Percentiles rank a stretch among this genome's conserved stretches.
Conservation (phyloP, 2,888 invertebrate species). For the Spodoptera exigua region DNA sequence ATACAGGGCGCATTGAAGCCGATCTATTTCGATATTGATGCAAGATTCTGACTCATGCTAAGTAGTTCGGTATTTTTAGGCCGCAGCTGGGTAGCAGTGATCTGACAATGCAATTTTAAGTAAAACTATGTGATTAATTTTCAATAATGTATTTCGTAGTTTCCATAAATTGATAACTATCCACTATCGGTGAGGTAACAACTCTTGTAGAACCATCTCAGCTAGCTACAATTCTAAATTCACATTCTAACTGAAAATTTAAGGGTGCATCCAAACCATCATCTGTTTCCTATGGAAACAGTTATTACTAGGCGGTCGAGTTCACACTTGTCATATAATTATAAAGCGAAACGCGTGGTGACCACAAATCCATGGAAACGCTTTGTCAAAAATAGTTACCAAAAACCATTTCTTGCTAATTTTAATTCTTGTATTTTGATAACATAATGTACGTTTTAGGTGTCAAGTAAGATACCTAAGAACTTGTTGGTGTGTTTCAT, state of each 20-base stretch:
- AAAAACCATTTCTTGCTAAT: no score
- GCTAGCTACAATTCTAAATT: constrained; percentile 80
- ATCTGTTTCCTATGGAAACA: constrained; percentile 18
- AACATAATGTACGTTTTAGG: no score
- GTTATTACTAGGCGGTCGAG: constrained; percentile 4
- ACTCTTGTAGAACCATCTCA: constrained; percentile 83
- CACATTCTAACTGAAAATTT: constrained; percentile 81
- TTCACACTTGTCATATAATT: constrained; percentile 12
- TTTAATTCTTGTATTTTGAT: no score
- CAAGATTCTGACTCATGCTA: no score
- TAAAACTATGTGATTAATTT: constrained; percentile 59
- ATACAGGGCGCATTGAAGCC: no score
- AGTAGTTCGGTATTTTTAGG: no score
- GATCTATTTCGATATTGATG: no score
- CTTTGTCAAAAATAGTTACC: no score
- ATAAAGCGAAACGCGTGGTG: not conserved
- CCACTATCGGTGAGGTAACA: constrained; percentile 88
- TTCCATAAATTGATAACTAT: constrained; percentile 86
- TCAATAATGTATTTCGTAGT: constrained; percentile 84
- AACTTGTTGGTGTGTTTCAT: constrained; percentile 18
- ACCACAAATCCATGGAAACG: no score
- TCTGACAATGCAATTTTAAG: not conserved
- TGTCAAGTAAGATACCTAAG: no score
- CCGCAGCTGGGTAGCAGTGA: no score
- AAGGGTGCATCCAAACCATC: constrained; percentile 74